Evolutionary conservation across 2,888 invertebrate genomes (phyloP).

Genomic region (Bombylius major): DNA sequence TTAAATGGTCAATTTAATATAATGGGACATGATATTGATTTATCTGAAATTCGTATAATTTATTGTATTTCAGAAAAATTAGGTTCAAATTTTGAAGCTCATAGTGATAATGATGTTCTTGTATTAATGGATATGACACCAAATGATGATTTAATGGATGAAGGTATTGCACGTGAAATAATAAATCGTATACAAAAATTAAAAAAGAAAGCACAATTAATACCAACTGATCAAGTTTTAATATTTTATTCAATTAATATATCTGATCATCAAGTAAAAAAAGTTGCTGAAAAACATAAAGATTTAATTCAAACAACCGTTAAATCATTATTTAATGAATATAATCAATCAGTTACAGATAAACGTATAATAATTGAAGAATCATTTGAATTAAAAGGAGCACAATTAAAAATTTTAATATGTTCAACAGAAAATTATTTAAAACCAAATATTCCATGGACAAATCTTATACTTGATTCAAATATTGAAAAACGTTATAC

Average conservation of each 20-base stretch:
- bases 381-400: constrained; percentile 50
- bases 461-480: constrained; percentile 22
- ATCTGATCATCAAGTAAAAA: constrained; percentile 44
- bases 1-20: constrained; percentile 58
- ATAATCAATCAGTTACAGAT: constrained; percentile 15
- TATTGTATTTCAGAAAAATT: constrained; percentile 29
- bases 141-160: constrained; percentile 81
- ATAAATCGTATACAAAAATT: constrained; percentile 93
- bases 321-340: constrained; percentile 55
- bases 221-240: constrained; percentile 80
- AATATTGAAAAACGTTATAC: constrained; percentile 25
- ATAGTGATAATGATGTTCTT: constrained; percentile 79
- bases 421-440: constrained; percentile 36
- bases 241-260: constrained; percentile 54
- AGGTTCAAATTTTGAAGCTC: constrained; percentile 69
- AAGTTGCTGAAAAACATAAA: constrained; percentile 55
- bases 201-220: constrained; percentile 84
- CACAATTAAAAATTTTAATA: constrained; percentile 55
- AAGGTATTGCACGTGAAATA: constrained; percentile 90
- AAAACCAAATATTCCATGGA: constrained; percentile 23
- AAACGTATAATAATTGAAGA: constrained; percentile 27
- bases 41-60: constrained; percentile 70
- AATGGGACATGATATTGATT: constrained; percentile 60
- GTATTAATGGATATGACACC: constrained; percentile 82
- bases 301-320: constrained; percentile 71